phyloP scores from a whole-genome alignment of 1,140 invertebrate species.

The Pseudomyrmex flavicornis region DNA sequence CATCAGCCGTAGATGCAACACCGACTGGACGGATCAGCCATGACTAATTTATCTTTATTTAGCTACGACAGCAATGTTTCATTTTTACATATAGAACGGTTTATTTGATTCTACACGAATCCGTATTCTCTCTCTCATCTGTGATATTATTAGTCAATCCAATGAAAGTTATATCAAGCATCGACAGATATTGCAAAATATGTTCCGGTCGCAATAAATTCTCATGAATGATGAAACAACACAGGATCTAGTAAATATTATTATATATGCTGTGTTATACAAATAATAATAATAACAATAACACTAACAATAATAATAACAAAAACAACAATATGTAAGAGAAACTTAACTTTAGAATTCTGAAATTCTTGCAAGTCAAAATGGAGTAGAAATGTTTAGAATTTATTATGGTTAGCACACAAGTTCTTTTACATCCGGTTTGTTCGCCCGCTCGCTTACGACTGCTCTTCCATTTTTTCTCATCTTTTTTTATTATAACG shows the following conservation, averaged over 20 bases:
- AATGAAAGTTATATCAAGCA: constrained; percentile 49
- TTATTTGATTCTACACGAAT: constrained; percentile 28
- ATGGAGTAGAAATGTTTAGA: no score
- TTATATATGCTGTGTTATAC: not conserved
- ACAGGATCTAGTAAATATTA: not conserved
- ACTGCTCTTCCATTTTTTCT: no score
- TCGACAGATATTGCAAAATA: constrained; percentile 4
- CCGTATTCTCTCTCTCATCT: not conserved
- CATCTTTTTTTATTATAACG: no score
- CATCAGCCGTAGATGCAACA: constrained; percentile 57
- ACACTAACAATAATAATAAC: no score
- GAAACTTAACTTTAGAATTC: no score
- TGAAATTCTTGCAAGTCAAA: no score
- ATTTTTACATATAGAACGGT: constrained; percentile 49
- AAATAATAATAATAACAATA: not conserved
- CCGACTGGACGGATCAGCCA: constrained; percentile 36
- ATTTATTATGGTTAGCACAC: no score
- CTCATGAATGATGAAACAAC: constrained; percentile 20
- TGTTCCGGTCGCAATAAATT: not conserved
- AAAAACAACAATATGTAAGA: no score
- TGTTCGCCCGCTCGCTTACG: no score
- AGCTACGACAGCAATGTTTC: constrained; percentile 32
- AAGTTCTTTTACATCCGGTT: no score
- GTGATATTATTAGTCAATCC: constrained; percentile 39
- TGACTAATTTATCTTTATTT: constrained; percentile 57